Base-by-base conservation (phyloP, 2,888 invertebrate genomes). In the Leptopterna dolabrata region DNA sequence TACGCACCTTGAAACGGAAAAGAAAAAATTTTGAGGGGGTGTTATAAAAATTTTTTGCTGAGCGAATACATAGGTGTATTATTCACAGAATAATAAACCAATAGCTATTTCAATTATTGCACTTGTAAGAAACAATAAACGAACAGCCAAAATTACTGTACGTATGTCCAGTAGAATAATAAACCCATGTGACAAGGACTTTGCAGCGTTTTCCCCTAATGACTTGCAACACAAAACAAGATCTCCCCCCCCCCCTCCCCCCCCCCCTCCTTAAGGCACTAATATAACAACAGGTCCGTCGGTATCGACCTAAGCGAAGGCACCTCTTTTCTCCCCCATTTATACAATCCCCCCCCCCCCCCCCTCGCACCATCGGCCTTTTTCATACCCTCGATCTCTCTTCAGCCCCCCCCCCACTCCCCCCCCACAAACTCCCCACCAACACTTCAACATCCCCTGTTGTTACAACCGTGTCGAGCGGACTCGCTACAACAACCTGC, bases 251-350 rank as follows among this genome's bases (percentile, higher is more conserved):
- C 73, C 73, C 16, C 19, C 55, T 55, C 16, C 27, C 29, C 30
- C 1, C 13, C 2, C 27, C 27, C 71, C 14, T 24, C 71, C 71
- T 30, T n/a, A n/a, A n/a, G n/a, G n/a, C n/a, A n/a, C n/a, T 4
- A 73, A 73, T 73, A 73, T 73, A 73, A 73, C 73, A 73, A 73
- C 73, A 73, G 73, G 73, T 73, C 73, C 73, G 30, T 73, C 73
- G 30, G 73, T 73, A 73, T 73, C 73, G 73, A 73, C 73, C 73
- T 41, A 19, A 29, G 36, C 14, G 41, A n/a, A 36, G 73, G 63
- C 24, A 63, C 19, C 63, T 24, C 63, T 51, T 51, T 51, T 51
- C 51, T 51, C 51, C 51, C 63, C 24, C 63, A 63, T 63, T 63
- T 63, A 63, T 63, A 24, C 63, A 63, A 4, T 13, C 63, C 63